phyloP scores from a whole-genome alignment of 2,113 vertebrate species.

The Ibidorhyncha struthersii region DNA sequence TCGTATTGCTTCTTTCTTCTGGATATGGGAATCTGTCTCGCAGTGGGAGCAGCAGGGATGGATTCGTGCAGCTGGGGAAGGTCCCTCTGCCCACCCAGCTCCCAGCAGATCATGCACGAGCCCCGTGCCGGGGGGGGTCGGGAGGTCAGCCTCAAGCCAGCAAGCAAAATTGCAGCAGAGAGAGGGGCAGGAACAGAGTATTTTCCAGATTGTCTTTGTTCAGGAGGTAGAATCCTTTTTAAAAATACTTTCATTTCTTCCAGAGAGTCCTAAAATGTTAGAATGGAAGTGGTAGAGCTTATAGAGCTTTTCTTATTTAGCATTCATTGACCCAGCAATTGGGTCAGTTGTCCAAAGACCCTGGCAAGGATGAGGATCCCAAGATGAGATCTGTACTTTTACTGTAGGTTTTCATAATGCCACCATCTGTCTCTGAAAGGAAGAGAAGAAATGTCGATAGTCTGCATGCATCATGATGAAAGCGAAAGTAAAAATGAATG shows the following conservation, averaged over 20 bases:
- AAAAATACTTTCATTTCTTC: background rate
- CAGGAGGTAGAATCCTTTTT: background rate
- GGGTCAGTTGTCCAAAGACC: background rate
- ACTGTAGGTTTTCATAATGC: background rate
- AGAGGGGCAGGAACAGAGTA: background rate
- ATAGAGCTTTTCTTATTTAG: background rate
- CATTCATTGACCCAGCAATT: background rate
- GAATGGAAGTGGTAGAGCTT: background rate
- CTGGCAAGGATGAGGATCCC: background rate
- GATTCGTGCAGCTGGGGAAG: background rate
- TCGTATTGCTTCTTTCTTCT: background rate
- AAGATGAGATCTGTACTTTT: background rate
- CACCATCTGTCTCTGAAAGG: background rate
- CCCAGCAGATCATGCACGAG: background rate
- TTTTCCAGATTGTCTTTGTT: background rate
- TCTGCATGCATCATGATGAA: background rate
- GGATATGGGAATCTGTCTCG: background rate
- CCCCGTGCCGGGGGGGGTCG: fast-evolving
- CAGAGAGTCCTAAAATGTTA: background rate
- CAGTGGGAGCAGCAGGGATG: fast-evolving
- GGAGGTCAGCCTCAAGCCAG: background rate
- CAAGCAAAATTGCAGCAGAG: background rate
- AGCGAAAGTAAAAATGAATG: background rate
- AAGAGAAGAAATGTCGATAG: background rate
- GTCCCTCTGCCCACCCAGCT: background rate